Evolutionary conservation across 1,140 invertebrate species (phyloP), one percentile per base, ranked within the genome.

Genomic region (Protaetia brevitarsis): DNA sequence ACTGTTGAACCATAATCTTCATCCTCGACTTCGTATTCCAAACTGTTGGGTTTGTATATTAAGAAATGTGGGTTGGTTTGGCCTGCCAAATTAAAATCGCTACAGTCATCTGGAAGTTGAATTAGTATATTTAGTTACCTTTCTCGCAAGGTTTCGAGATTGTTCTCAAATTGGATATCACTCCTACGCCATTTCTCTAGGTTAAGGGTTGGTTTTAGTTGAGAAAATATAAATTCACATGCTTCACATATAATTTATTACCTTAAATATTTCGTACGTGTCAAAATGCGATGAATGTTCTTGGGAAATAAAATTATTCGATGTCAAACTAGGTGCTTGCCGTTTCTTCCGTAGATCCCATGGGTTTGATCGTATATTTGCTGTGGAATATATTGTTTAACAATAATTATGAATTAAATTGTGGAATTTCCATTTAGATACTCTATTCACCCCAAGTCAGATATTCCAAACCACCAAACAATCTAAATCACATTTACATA

Each of bases 241-340:
- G n/a, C 3, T 5, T 10, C 11, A 6, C 10, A 6, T 3, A 3
- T 37, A 3, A n/a, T 6, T 45, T 19, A 45, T 2, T 45, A 45
- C 37, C 37, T 45, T 45, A 19, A 45, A 45, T 45, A 45, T 2
- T 45, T 45, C 37, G 16, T 45, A 45, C 8, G 37, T 2, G 23
- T 45, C 37, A 13, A 45, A 45, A 45, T 45, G 37, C 23, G 37
- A 45, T 2, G 37, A 45, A 45, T 45, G 37, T 16, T 45, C 37
- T 2, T 45, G 37, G 1, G n/a, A 6, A 6, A 45, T 45, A 19
- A 45, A 45, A 45, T 45, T 45, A 13, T 45, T 45, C n/a, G 13
- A 19, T 6, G 37, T 45, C 16, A 7, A 19, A 13, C 37, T 45
- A 8, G 13, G 16, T 1, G n/a, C 3, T 45, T 45, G 37, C 8